Evolutionary conservation across 2,113 vertebrate species (phyloP).

Genomic region (Oriolus oriolus): DNA sequence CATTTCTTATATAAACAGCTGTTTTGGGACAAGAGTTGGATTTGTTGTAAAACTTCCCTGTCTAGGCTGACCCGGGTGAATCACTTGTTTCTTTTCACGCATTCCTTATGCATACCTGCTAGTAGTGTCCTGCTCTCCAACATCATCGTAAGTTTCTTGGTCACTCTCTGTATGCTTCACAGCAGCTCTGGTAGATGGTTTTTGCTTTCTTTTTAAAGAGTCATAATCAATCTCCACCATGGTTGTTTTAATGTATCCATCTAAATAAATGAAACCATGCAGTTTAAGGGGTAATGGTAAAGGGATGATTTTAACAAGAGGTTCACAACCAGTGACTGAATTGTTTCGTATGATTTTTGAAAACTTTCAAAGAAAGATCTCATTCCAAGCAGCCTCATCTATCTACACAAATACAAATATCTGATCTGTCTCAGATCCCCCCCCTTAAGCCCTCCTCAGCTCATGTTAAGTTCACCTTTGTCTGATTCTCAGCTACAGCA

Average conservation of each 20-base stretch:
- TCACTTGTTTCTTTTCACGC: neutral
- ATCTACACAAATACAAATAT: neutral
- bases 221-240: constrained; percentile 88
- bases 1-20: neutral
- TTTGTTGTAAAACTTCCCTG: neutral
- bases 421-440: neutral
- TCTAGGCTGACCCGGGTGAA: neutral
- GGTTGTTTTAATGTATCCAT: constrained; percentile 90
- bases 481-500: neutral
- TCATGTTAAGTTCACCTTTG: neutral
- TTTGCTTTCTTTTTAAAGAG: constrained; percentile 75
- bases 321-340: neutral
- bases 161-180: constrained; percentile 54
- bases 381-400: neutral
- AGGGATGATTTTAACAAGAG: neutral
- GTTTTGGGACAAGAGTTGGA: neutral
- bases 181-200: neutral
- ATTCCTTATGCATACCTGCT: constrained; percentile 66
- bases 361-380: neutral
- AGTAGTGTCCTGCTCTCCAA: constrained; percentile 69
- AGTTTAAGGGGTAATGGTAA: neutral
- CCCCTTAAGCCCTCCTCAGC: neutral
- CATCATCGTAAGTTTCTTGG: constrained; percentile 88
- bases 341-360: neutral
- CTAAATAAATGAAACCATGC: constrained; percentile 60